Conservation (phyloP, 2,113 vertebrate species). For the Sinocyclocheilus grahami region DNA sequence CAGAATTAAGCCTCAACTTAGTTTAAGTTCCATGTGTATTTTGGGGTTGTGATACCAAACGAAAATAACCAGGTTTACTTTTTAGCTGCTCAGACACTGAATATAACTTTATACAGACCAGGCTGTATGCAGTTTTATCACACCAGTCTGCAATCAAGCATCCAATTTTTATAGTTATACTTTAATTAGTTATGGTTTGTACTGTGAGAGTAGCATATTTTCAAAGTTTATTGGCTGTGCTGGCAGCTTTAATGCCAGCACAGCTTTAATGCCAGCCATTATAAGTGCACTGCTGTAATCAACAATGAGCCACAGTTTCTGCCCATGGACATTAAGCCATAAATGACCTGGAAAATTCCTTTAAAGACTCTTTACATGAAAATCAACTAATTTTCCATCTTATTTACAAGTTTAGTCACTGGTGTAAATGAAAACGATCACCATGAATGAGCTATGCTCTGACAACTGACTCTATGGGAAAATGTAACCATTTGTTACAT, state of each 20-base stretch:
- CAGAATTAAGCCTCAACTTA: not conserved
- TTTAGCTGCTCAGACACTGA: not conserved
- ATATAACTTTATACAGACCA: not conserved
- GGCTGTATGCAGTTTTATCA: not conserved
- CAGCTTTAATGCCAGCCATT: not conserved
- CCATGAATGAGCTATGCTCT: slow-evolving; percentile 39
- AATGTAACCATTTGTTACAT: slow-evolving; percentile 65
- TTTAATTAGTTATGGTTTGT: not conserved
- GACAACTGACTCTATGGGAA: slow-evolving; percentile 55
- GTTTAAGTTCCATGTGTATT: not conserved
- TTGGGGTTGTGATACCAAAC: not conserved
- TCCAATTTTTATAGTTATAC: not conserved
- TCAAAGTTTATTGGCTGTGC: not conserved
- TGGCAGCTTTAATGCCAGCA: not conserved
- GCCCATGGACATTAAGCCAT: not conserved
- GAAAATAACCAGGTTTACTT: not conserved
- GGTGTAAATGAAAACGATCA: slow-evolving; percentile 12
- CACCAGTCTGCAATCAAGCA: not conserved
- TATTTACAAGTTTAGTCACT: slow-evolving; percentile 19
- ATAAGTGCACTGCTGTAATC: not conserved
- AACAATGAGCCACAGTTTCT: not conserved
- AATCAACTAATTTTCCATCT: not conserved
- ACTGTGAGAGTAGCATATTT: not conserved
- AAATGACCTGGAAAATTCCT: not conserved
- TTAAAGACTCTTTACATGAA: slow-evolving; percentile 2